phyloP scores from a whole-genome alignment of 2,888 invertebrate species.

The Molanna angustata region DNA sequence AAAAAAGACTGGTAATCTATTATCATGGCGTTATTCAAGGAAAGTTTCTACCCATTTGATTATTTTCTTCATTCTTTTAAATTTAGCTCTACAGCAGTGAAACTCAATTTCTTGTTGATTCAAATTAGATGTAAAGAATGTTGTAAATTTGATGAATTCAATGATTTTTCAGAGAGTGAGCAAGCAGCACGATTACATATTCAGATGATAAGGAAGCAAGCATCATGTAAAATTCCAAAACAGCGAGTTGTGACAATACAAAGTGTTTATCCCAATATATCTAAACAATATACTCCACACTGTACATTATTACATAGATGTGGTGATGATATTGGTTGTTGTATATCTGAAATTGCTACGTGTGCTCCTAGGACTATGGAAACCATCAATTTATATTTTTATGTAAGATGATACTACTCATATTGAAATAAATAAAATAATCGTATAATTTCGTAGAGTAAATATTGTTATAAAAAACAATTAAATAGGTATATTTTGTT shows the following conservation, averaged over 20 bases:
- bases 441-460: too few relatives aligned
- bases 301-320: conserved; percentile 86
- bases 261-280: conserved; percentile 52
- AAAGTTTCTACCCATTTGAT: too few relatives aligned
- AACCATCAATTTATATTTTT: conserved; percentile 72
- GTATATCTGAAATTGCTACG: conserved; percentile 64
- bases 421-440: too few relatives aligned
- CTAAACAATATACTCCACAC: conserved; percentile 69
- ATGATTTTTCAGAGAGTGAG: conserved; percentile 27
- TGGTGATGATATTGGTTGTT: conserved; percentile 86
- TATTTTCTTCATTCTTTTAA: too few relatives aligned
- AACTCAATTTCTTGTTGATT: too few relatives aligned
- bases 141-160: not conserved
- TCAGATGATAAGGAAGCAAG: conserved; percentile 46
- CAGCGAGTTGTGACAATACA: conserved; percentile 61
- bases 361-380: conserved; percentile 75
- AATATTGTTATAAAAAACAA: too few relatives aligned
- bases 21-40: too few relatives aligned
- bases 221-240: conserved; percentile 58
- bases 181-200: conserved; percentile 40
- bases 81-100: too few relatives aligned
- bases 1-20: not conserved
- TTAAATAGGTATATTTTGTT: too few relatives aligned
- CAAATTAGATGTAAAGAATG: too few relatives aligned
- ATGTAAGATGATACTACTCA: too few relatives aligned